A percentile compares a stretch with the other conserved stretches of the same genome.
These are phyloP conservation scores for Pelosia muscerda DNA, from an alignment of 2,888 invertebrate genomes.

Conservation along the genomic window DNA sequence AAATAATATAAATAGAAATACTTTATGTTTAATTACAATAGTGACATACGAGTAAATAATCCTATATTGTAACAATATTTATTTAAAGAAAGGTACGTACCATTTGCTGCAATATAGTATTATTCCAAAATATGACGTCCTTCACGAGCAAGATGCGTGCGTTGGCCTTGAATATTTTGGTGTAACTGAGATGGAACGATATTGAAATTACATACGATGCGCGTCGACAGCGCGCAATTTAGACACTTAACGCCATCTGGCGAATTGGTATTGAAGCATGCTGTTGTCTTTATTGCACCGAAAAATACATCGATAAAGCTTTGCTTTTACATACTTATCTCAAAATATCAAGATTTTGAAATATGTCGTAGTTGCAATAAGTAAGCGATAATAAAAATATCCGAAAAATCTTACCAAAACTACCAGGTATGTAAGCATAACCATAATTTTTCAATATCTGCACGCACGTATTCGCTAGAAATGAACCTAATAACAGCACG, in stretches of 20 bases:
- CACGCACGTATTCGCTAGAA: constrained; percentile 94
- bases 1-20: constrained; percentile 9
- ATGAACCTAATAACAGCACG: constrained; percentile 91
- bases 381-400: background rate
- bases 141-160: constrained; percentile 11
- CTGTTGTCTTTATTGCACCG: too few relatives aligned
- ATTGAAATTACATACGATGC: constrained; percentile 7
- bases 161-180: constrained; percentile 14
- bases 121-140: constrained; percentile 13
- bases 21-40: constrained; percentile 8
- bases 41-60: constrained; percentile 7
- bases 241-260: too few relatives aligned
- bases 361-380: constrained; percentile 5
- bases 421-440: constrained; percentile 92
- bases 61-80: constrained; percentile 10
- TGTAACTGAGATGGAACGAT: constrained; percentile 15
- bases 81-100: too few relatives aligned
- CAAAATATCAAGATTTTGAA: constrained; percentile 10
- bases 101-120: constrained; percentile 13
- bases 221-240: too few relatives aligned
- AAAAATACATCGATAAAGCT: too few relatives aligned
- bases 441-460: constrained; percentile 92
- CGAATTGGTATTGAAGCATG: too few relatives aligned
- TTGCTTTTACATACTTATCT: constrained; percentile 7
- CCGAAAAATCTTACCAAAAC: constrained; percentile 90